These are phyloP conservation scores for Loxodonta africana DNA, from an alignment of 2,113 vertebrate species.

Conservation along the genomic window DNA sequence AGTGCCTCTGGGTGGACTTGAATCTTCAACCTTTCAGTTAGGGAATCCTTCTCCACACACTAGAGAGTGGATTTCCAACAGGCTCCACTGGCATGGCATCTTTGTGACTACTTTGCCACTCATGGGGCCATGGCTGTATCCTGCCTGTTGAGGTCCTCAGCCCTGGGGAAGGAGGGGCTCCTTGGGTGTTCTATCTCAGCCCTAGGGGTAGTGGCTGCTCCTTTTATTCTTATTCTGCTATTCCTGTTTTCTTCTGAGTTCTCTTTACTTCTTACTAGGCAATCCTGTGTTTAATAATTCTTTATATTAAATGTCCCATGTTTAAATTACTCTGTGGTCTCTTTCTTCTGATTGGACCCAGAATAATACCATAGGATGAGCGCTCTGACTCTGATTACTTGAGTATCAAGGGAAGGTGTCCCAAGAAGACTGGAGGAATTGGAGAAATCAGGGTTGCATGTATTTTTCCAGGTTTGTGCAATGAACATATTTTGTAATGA, in stretches of 20 bases:
- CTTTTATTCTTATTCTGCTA: neutral
- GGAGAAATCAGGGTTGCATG: neutral
- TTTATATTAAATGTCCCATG: constrained; percentile 1
- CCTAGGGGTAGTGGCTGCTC: neutral
- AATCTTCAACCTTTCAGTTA: neutral
- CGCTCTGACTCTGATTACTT: neutral
- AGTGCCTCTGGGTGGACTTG: neutral
- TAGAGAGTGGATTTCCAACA: neutral
- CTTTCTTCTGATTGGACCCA: neutral
- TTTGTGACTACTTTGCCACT: neutral
- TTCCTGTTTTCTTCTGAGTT: neutral
- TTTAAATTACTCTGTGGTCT: neutral
- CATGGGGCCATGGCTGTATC: neutral
- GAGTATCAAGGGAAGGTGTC: too few relatives aligned
- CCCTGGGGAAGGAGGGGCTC: neutral
- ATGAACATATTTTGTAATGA: neutral
- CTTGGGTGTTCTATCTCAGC: neutral
- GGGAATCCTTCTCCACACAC: neutral
- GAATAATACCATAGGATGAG: neutral
- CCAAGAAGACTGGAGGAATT: neutral
- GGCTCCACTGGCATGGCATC: too few relatives aligned
- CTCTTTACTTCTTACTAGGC: neutral
- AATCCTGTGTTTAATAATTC: neutral
- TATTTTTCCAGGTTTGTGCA: constrained; percentile 16
- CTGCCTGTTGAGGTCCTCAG: neutral